A percentile compares a stretch with the other conserved stretches of the same genome.
phyloP scores from a whole-genome alignment of 2,113 vertebrate species.

The Caranx melampygus region DNA sequence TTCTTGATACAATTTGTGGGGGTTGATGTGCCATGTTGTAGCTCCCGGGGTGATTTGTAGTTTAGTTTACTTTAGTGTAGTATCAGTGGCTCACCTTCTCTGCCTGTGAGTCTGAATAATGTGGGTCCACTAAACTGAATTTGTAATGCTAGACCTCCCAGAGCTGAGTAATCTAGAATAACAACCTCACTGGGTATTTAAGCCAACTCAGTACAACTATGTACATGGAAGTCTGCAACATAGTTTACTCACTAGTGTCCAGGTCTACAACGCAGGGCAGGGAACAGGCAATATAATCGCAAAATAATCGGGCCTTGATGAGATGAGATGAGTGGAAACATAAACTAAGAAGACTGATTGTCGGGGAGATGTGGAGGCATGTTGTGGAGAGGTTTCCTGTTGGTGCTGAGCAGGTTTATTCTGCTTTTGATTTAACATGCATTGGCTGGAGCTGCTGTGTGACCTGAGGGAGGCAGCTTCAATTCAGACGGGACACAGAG shows the following conservation, averaged over 20 bases:
- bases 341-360: neutral
- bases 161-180: neutral
- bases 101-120: slow-evolving; percentile 15
- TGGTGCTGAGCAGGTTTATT: neutral
- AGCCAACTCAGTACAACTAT: neutral
- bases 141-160: slow-evolving; percentile 6
- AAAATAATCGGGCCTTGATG: too few species aligned
- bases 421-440: slow-evolving; percentile 4
- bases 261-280: neutral
- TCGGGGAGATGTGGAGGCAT: neutral
- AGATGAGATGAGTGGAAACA: neutral
- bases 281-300: too few species aligned
- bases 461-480: slow-evolving; percentile 14
- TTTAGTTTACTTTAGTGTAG: slow-evolving; percentile 11
- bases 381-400: neutral
- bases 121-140: slow-evolving; percentile 11
- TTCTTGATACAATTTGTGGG: neutral
- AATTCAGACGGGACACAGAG: neutral
- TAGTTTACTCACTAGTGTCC: neutral
- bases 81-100: slow-evolving; percentile 6
- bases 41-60: slow-evolving; percentile 6
- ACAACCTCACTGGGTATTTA: neutral
- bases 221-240: neutral
- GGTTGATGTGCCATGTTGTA: neutral
- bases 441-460: neutral